Evolutionary conservation across 2,888 invertebrate genomes (phyloP), one percentile per base, ranked within the genome.

Genomic region (Drosophila borealis): DNA sequence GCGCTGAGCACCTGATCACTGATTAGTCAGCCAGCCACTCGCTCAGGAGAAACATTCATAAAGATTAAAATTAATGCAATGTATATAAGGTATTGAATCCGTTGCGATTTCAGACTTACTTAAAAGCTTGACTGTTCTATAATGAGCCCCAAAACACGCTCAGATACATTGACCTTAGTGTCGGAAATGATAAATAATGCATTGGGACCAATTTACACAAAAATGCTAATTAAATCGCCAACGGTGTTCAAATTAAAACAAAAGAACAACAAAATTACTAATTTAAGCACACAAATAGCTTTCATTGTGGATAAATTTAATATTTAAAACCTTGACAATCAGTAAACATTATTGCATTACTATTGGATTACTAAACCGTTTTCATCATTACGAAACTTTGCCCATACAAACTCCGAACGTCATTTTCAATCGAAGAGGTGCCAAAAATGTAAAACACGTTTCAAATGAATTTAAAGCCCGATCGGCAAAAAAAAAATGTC

Each of bases 211-310:
- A 78, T 83, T 88, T 80, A 66, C 83, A 80, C 67, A 60, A 46
- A 70, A 71, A 74, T 80, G 86, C 53, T 86, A 85, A 82, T 86
- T 83, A 56, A 64, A 59, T 25, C 56, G 59, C 56, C 54, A 45
- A 61, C 54, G 17, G 48, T 57, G 56, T 70, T 50, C 19, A 39
- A 37, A 48, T 41, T 25, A 53, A 42, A 19, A 25, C 13, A 57
- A 54, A 50, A 68, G 41, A 53, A 74, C 17, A 21, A 65, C 33
- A 75, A 78, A 80, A 68, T 69, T 83, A 78, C 25, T 83, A 88
- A 82, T 88, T 83, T 66, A 80, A 25, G 60, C 72, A 39, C 34
- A 13, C 41, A 10, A 56, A 66, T 60, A 81, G 61, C 66, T 65
- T 53, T 53, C 8, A 8, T 8, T 29, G 29, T 8, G 8, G 29